Evolutionary conservation across 2,113 vertebrate species (phyloP).

Genomic region (Lamprotornis superbus): DNA sequence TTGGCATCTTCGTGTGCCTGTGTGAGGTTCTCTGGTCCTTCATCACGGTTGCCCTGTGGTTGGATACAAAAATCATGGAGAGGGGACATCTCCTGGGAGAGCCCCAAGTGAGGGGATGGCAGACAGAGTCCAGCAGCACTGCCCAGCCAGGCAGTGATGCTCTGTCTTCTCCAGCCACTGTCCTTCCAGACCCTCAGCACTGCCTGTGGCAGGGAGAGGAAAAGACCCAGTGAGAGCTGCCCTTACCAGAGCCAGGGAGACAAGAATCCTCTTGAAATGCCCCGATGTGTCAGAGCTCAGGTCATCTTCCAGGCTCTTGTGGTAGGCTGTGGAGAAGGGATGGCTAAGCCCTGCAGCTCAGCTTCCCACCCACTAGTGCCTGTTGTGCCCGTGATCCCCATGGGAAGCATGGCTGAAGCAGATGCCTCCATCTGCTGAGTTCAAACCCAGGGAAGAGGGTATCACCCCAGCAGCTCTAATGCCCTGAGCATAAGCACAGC

Average conservation of each 20-base stretch:
- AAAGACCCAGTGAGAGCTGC: background rate
- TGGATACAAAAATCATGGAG: background rate
- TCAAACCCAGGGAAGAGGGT: background rate
- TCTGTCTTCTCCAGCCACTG: background rate
- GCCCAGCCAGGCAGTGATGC: background rate
- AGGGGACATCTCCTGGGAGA: background rate
- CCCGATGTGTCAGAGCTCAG: constrained; percentile 92
- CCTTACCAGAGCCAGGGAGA: constrained; percentile 90
- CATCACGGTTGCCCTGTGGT: constrained; percentile 87
- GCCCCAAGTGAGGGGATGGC: background rate
- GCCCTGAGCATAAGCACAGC: background rate
- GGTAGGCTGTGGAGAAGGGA: constrained; percentile 76
- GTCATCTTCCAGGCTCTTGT: constrained; percentile 86
- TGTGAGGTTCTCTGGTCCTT: constrained; percentile 79
- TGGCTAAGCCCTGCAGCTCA: background rate
- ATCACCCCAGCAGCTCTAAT: background rate
- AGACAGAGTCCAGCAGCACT: background rate
- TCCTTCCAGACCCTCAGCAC: background rate
- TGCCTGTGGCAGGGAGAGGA: background rate
- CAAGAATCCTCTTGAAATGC: constrained; percentile 88
- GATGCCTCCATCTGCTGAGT: background rate
- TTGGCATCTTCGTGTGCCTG: constrained; percentile 85
- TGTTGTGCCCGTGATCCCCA: rapidly evolving
- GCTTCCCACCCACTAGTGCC: background rate
- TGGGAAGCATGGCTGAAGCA: background rate